A percentile compares a stretch with the other conserved stretches of the same genome.
Conservation (phyloP, 2,888 invertebrate genomes). For the Tetragonula carbonaria region DNA sequence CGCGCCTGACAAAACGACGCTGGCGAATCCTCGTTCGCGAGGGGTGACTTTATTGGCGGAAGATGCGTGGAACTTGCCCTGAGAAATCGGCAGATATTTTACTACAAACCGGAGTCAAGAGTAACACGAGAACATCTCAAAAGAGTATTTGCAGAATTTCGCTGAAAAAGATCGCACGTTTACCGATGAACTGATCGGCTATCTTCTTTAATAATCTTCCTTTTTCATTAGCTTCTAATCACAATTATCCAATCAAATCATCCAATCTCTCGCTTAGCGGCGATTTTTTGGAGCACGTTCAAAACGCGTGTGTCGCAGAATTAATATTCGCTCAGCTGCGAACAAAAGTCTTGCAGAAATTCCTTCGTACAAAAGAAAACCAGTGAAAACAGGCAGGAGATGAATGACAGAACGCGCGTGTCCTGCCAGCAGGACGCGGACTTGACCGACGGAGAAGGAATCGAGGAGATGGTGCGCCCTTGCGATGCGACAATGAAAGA, state of each 20-base stretch:
- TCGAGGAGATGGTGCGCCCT: conserved; percentile 52
- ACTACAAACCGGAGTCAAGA: not conserved
- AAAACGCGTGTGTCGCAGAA: too few species aligned
- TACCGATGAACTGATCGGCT: not conserved
- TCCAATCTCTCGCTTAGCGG: too few species aligned
- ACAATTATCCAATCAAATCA: too few species aligned
- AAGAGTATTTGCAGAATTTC: too few species aligned
- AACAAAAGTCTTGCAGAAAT: not conserved
- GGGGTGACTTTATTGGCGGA: conserved; percentile 41
- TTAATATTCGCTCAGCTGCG: too few species aligned
- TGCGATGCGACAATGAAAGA: conserved; percentile 65
- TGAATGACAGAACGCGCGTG: conserved; percentile 73
- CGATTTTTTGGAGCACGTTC: too few species aligned
- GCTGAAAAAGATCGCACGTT: too few species aligned
- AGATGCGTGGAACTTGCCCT: not conserved
- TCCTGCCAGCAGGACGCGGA: conserved; percentile 74
- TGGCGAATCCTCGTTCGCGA: not conserved
- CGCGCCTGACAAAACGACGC: conserved; percentile 19
- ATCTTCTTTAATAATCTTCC: not conserved
- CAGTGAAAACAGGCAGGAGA: conserved; percentile 18
- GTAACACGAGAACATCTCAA: not conserved
- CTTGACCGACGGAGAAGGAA: conserved; percentile 58
- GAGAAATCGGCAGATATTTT: not conserved
- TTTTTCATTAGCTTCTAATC: too few species aligned
- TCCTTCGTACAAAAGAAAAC: not conserved